Conservation (phyloP, 2,113 vertebrate species). For the Engraulis encrasicolus region DNA sequence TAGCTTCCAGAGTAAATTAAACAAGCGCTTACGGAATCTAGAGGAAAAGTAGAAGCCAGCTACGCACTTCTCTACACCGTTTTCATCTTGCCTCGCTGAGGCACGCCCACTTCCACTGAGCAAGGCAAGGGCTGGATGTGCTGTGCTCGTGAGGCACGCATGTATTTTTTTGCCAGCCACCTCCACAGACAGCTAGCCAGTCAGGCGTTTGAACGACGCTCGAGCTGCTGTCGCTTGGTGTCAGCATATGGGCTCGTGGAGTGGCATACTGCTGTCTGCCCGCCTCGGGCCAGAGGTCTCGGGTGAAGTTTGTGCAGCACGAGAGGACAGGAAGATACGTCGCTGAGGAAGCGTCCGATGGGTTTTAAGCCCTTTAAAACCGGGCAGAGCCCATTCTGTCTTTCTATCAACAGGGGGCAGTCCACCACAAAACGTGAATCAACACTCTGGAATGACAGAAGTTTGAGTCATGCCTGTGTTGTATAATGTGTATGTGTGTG, state of each 20-base stretch:
- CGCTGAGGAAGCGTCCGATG: conserved; percentile 1
- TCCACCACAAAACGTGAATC: conserved; percentile 43
- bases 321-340: not conserved
- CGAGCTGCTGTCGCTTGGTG: not conserved
- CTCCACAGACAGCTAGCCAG: not conserved
- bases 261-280: not conserved
- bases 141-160: conserved; percentile 27
- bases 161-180: conserved; percentile 33
- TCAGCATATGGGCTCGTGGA: not conserved
- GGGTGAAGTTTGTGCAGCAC: not conserved
- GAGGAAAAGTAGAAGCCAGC: conserved; percentile 64
- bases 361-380: conserved; percentile 47
- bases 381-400: conserved; percentile 61
- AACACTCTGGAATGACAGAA: conserved; percentile 52
- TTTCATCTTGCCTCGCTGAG: conserved; percentile 60
- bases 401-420: conserved; percentile 68
- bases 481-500: conserved; percentile 36
- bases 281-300: too few relatives aligned
- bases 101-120: conserved; percentile 77
- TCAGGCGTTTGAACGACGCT: conserved; percentile 3
- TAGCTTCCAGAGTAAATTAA: conserved; percentile 13
- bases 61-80: conserved; percentile 77
- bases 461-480: conserved; percentile 57
- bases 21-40: conserved; percentile 49
- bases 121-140: conserved; percentile 53